Evolutionary conservation across 2,113 vertebrate species (phyloP), one percentile per base, ranked within the genome.

Genomic region (Podiceps cristatus): DNA sequence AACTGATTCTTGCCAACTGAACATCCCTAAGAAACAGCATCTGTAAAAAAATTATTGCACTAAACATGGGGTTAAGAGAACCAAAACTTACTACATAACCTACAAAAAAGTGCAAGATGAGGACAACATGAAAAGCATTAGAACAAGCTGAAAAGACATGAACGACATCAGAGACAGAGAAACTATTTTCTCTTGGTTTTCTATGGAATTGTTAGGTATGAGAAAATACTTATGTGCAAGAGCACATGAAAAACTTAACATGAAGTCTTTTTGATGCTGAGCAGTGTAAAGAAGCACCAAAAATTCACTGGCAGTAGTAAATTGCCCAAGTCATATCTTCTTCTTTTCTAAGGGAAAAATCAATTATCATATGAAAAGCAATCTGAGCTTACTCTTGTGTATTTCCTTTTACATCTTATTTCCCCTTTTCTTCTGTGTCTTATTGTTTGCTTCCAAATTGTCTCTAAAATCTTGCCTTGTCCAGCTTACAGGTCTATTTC

Each of bases 11-110:
- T 66, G 35, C 23, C 24, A 82, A 59, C 40, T 37, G 42, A 88
- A 42, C 8, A 59, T 14, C 20, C 20, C 5, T 40, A 82, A 63
- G 6, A 45, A 28, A 35, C 11, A 52, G 18, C 6, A 62, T 28
- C 33, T 10, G 14, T 53, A 8, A 59, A 63, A 69, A 68, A 33
- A 35, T 7, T 3, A 52, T 33, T 58, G 37, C 31, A 63, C 15
- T 33, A 29, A 67, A 73, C 5, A 25, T 0, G 0, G 5, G 5
- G 28, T 56, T 25, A 53, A 69, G 16, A 64, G 23, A 76, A 86
- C 1, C 13, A 35, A 60, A 67, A 63, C 56, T 60, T 56, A 47
- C 22, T 31, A 63, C 31, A 42, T 4, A 11, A 91, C 11, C 55
- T 69, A 52, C 17, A 66, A 45, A 50, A 49, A 44, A 7, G 14